Evolutionary conservation across 1,140 invertebrate species (phyloP).

Genomic region (Camponotus vicinus): DNA sequence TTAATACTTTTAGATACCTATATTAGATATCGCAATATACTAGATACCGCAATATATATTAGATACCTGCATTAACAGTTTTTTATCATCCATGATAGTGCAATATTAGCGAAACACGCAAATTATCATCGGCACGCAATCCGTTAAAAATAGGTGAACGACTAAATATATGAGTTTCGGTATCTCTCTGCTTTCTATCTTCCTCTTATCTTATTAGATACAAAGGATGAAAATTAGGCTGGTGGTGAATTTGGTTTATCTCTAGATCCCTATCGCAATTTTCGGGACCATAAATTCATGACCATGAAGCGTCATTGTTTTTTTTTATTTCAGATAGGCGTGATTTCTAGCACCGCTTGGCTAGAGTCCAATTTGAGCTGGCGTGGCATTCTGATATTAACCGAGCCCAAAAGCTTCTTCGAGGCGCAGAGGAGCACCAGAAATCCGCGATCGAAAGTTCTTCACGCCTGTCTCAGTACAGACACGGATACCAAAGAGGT

Average conservation of each 20-base stretch:
- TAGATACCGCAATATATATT: too few species aligned
- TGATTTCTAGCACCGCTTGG: slow-evolving; percentile 89
- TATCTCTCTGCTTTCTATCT: not conserved
- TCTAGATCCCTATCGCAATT: slow-evolving; percentile 7
- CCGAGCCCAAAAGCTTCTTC: slow-evolving; percentile 90
- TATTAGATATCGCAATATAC: too few species aligned
- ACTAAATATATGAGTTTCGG: not conserved
- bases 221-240: not conserved
- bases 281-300: not conserved
- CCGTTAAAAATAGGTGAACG: slow-evolving; percentile 39
- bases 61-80: slow-evolving; percentile 25
- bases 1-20: slow-evolving; percentile 15
- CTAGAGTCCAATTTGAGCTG: slow-evolving; percentile 90
- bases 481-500: slow-evolving; percentile 92
- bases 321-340: slow-evolving; percentile 85
- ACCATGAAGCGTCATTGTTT: not conserved
- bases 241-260: not conserved
- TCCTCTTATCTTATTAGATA: not conserved
- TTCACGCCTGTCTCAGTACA: slow-evolving; percentile 92
- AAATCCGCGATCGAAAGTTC: slow-evolving; percentile 87
- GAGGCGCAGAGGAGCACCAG: slow-evolving; percentile 84
- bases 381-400: slow-evolving; percentile 91
- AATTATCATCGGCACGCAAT: slow-evolving; percentile 35
- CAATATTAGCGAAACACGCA: slow-evolving; percentile 30
- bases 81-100: slow-evolving; percentile 28